Conservation (phyloP, 2,888 invertebrate genomes). For the Craniophora ligustri region DNA sequence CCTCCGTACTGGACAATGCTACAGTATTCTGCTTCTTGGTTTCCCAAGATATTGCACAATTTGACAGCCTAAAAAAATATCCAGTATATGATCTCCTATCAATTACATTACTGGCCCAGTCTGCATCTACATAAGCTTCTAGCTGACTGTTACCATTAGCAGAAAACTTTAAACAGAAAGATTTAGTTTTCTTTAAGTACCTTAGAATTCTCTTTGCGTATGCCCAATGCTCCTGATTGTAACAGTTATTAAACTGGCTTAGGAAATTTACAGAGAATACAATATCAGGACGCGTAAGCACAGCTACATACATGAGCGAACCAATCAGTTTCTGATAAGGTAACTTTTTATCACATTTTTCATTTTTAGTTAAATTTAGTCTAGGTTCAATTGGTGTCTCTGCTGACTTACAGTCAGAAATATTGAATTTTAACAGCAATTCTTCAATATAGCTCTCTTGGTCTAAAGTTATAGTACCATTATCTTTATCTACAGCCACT, state of each 20-base stretch:
- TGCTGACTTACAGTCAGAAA: background rate
- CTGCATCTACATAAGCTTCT: too few species aligned
- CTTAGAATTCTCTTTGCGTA: too few species aligned
- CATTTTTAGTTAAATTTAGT: slow-evolving; percentile 5
- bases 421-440: slow-evolving; percentile 6
- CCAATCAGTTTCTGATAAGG: slow-evolving; percentile 16
- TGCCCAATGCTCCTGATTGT: slow-evolving; percentile 15
- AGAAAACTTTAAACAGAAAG: too few species aligned
- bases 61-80: slow-evolving; percentile 4
- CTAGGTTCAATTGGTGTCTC: slow-evolving; percentile 14
- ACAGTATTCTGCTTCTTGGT: slow-evolving; percentile 15
- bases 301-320: slow-evolving; percentile 11
- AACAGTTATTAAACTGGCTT: slow-evolving; percentile 25
- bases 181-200: too few species aligned
- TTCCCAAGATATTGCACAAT: slow-evolving; percentile 26
- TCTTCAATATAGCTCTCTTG: slow-evolving; percentile 9
- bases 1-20: slow-evolving; percentile 12
- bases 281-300: slow-evolving; percentile 14
- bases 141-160: too few species aligned
- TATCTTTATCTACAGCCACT: background rate
- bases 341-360: slow-evolving; percentile 3
- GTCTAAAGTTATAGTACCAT: slow-evolving; percentile 2
- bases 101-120: too few species aligned
- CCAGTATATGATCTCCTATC: too few species aligned
- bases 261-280: slow-evolving; percentile 8